These are phyloP conservation scores for Thereva unica DNA, from an alignment of 2,888 invertebrate species.

Conservation along the genomic window DNA sequence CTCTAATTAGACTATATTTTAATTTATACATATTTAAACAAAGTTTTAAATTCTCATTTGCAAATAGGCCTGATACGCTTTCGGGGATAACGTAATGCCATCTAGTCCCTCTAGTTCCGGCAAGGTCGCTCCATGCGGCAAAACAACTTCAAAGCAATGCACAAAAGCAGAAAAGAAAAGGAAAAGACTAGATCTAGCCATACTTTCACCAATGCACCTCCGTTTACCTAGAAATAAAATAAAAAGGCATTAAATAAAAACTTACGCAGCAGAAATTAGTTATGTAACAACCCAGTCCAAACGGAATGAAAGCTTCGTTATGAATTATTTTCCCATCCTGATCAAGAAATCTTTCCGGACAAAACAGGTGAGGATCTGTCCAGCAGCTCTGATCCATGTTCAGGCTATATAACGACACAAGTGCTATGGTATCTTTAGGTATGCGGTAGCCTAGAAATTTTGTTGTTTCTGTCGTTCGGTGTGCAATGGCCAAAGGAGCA, in stretches of 20 bases:
- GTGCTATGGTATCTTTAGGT: constrained; percentile 62
- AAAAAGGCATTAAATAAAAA: constrained; percentile 7
- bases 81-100: constrained; percentile 53
- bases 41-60: constrained; percentile 36
- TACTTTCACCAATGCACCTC: constrained; percentile 67
- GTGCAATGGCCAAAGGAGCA: constrained; percentile 54
- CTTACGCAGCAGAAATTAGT: neutral
- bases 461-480: constrained; percentile 54
- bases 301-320: constrained; percentile 65
- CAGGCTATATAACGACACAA: constrained; percentile 62
- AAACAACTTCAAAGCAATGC: constrained; percentile 60
- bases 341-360: constrained; percentile 67
- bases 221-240: constrained; percentile 48
- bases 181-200: constrained; percentile 67
- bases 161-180: constrained; percentile 64
- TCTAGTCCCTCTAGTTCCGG: constrained; percentile 49
- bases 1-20: too few species aligned
- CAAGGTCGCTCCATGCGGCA: constrained; percentile 46
- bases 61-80: constrained; percentile 47
- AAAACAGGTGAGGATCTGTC: constrained; percentile 64
- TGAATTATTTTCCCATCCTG: constrained; percentile 60
- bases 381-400: constrained; percentile 61
- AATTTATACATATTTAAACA: too few species aligned
- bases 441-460: constrained; percentile 58
- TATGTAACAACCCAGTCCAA: constrained; percentile 65